phyloP scores from a whole-genome alignment of 1,140 invertebrate species.

The Aradophagus sp. region DNA sequence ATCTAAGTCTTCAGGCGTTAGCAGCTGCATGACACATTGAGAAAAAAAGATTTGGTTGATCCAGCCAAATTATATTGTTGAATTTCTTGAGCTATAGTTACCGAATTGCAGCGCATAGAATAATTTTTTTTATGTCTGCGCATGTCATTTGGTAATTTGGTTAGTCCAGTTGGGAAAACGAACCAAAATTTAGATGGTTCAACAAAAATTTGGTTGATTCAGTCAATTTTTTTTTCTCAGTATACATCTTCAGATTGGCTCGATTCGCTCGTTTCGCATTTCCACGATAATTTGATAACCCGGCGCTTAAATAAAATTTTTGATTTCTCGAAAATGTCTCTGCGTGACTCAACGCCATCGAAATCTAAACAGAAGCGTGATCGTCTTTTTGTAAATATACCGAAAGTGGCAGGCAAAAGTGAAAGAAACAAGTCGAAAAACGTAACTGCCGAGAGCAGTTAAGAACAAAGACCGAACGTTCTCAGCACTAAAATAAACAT shows the following conservation, averaged over 20 bases:
- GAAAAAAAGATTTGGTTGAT: too few relatives aligned
- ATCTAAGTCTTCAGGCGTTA: conserved; percentile 59
- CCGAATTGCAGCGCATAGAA: too few relatives aligned
- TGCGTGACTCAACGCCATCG: conserved; percentile 18
- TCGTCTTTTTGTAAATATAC: conserved; percentile 39
- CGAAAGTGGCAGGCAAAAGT: conserved; percentile 6
- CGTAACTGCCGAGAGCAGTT: conserved; percentile 7
- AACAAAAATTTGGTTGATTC: too few relatives aligned
- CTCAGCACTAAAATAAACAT: conserved; percentile 44
- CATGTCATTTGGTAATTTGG: too few relatives aligned
- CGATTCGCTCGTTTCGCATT: conserved; percentile 70
- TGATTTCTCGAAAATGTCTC: conserved; percentile 35
- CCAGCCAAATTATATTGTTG: too few relatives aligned
- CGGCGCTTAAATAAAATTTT: conserved; percentile 8
- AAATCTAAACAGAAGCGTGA: conserved; percentile 22
- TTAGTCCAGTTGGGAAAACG: too few relatives aligned
- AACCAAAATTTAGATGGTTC: too few relatives aligned
- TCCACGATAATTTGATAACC: conserved; percentile 35
- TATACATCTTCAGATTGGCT: conserved; percentile 58
- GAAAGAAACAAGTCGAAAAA: neutral
- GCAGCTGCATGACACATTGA: too few relatives aligned
- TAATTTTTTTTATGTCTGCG: too few relatives aligned
- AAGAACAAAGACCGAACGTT: conserved; percentile 33
- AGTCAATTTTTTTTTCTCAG: too few relatives aligned
- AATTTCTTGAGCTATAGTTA: too few relatives aligned